phyloP scores from a whole-genome alignment of 2,113 vertebrate species.

The Triplophysa rosa region DNA sequence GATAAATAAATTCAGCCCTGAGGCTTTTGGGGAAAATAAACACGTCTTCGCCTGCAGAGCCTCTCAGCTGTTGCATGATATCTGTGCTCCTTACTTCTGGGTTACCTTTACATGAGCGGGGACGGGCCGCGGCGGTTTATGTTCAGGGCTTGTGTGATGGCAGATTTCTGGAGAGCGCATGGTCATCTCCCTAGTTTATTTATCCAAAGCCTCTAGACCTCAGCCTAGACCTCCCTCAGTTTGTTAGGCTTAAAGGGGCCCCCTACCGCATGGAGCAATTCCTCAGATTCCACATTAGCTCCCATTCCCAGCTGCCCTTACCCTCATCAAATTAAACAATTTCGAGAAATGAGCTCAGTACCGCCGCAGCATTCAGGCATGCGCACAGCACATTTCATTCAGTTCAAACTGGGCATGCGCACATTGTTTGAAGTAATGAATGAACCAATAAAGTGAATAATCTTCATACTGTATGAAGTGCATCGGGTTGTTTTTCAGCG shows the following conservation, averaged over 20 bases:
- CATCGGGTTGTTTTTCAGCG: neutral
- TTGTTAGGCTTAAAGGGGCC: slow-evolving; percentile 83
- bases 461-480: neutral
- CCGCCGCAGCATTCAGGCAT: slow-evolving; percentile 27
- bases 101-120: slow-evolving; percentile 33
- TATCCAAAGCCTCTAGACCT: slow-evolving; percentile 82
- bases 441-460: neutral
- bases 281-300: slow-evolving; percentile 81
- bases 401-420: neutral
- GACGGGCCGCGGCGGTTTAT: slow-evolving; percentile 61
- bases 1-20: slow-evolving; percentile 36
- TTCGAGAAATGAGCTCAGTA: slow-evolving; percentile 30
- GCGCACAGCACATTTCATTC: neutral
- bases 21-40: slow-evolving; percentile 51
- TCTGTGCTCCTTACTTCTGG: slow-evolving; percentile 24
- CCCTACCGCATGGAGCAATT: slow-evolving; percentile 79
- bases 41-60: slow-evolving; percentile 20
- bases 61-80: slow-evolving; percentile 46
- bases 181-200: slow-evolving; percentile 82
- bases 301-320: slow-evolving; percentile 78
- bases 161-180: slow-evolving; percentile 79
- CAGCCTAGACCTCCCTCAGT: slow-evolving; percentile 82
- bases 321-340: slow-evolving; percentile 60
- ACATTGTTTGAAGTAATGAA: neutral
- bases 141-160: slow-evolving; percentile 73